phyloP scores from a whole-genome alignment of 2,888 invertebrate genomes.

The Dexiosoma caninum region DNA sequence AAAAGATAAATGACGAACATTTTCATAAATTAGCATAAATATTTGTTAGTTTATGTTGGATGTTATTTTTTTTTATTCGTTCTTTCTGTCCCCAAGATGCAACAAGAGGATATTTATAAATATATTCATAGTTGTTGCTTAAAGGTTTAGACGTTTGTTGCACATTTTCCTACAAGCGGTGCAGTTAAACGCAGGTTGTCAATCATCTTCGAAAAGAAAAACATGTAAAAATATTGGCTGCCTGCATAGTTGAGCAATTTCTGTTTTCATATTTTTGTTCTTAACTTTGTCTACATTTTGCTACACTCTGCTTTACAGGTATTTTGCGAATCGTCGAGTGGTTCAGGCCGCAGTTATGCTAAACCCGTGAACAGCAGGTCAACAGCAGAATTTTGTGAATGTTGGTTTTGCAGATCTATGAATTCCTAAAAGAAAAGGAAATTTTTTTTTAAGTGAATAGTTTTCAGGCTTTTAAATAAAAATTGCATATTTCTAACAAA shows the following conservation, averaged over 20 bases:
- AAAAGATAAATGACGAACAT: constrained; percentile 64
- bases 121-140: constrained; percentile 48
- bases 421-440: no score
- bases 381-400: no score
- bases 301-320: neutral
- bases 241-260: constrained; percentile 36
- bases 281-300: constrained; percentile 21
- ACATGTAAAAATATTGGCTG: constrained; percentile 41
- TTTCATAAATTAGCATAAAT: constrained; percentile 66
- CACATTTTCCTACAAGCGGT: constrained; percentile 52
- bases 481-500: no score
- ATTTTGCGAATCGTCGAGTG: neutral
- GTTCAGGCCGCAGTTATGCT: neutral
- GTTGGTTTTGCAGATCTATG: no score
- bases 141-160: constrained; percentile 5
- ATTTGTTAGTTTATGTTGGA: constrained; percentile 59
- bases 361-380: no score
- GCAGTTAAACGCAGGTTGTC: constrained; percentile 62
- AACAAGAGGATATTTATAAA: constrained; percentile 51
- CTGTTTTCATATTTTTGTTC: constrained; percentile 52
- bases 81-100: constrained; percentile 13
- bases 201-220: constrained; percentile 59
- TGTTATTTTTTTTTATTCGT: constrained; percentile 26
- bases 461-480: no score
- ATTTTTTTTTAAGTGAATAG: no score